A percentile compares a stretch with the other conserved stretches of the same genome.
phyloP scores from a whole-genome alignment of 2,888 invertebrate genomes.

The Gymnoscelis rufifasciata region DNA sequence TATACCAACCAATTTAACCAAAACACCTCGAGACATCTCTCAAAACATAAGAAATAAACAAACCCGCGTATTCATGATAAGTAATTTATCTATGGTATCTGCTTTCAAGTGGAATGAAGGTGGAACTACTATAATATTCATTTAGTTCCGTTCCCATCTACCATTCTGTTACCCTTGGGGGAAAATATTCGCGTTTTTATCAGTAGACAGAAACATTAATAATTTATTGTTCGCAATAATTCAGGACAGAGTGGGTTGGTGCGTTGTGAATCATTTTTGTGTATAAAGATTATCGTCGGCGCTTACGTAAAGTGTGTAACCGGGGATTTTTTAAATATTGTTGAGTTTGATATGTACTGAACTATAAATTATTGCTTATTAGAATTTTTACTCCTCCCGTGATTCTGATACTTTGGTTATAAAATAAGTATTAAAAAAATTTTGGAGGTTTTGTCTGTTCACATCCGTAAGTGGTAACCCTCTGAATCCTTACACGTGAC shows the following conservation, averaged over 20 bases:
- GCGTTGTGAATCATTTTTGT: neutral
- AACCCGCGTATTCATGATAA: conserved; percentile 3
- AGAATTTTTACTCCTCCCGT: too few species aligned
- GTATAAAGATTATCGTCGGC: neutral
- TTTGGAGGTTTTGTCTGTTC: too few species aligned
- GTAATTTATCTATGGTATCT: conserved; percentile 13
- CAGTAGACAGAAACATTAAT: conserved; percentile 3
- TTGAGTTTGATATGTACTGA: too few species aligned
- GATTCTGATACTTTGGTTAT: too few species aligned
- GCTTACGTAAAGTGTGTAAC: too few species aligned
- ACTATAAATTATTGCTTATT: too few species aligned
- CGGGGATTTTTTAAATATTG: too few species aligned
- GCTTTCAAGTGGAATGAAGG: conserved; percentile 8
- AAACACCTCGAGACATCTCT: too few species aligned
- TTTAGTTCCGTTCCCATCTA: conserved; percentile 11
- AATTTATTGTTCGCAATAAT: conserved; percentile 3
- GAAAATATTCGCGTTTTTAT: conserved; percentile 3
- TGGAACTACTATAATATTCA: conserved; percentile 16
- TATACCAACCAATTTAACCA: neutral
- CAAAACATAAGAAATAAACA: conserved; percentile 3
- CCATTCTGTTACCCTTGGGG: conserved; percentile 3
- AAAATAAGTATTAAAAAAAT: too few species aligned
- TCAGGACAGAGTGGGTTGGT: neutral
- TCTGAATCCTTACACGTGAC: too few species aligned
- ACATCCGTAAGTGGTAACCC: too few species aligned